Percentiles rank a stretch among this genome's conserved stretches.
phyloP scores from a whole-genome alignment of 2,113 vertebrate species.

The Crotalus helleri region DNA sequence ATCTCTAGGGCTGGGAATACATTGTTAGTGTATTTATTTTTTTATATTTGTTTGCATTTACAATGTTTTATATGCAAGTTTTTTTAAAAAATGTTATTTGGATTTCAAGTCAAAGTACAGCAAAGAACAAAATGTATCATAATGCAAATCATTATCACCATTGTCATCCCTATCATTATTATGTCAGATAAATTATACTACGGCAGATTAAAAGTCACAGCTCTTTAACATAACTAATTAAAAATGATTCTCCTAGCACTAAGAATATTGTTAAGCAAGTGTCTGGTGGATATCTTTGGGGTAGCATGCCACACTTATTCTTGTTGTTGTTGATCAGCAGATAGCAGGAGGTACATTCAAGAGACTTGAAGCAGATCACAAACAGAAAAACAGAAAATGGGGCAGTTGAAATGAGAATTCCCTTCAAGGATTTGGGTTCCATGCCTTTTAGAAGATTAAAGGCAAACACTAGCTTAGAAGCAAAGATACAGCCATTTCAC shows the following conservation, averaged over 20 bases:
- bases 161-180: background rate
- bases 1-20: background rate
- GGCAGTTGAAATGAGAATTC: background rate
- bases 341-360: background rate
- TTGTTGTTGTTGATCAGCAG: background rate
- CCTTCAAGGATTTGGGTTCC: background rate
- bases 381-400: background rate
- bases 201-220: background rate
- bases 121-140: background rate
- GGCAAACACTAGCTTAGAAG: background rate
- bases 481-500: background rate
- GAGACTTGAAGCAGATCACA: background rate
- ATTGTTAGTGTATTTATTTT: background rate
- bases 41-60: background rate
- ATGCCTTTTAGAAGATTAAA: background rate
- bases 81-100: background rate
- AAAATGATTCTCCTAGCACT: background rate
- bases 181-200: background rate
- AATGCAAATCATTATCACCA: background rate
- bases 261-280: background rate
- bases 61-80: background rate
- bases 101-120: background rate
- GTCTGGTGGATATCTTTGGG: background rate
- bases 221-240: background rate
- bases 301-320: background rate